Evolutionary conservation across 2,888 invertebrate genomes (phyloP), one percentile per base, ranked within the genome.

Genomic region (Carpatolechia fugitivella): DNA sequence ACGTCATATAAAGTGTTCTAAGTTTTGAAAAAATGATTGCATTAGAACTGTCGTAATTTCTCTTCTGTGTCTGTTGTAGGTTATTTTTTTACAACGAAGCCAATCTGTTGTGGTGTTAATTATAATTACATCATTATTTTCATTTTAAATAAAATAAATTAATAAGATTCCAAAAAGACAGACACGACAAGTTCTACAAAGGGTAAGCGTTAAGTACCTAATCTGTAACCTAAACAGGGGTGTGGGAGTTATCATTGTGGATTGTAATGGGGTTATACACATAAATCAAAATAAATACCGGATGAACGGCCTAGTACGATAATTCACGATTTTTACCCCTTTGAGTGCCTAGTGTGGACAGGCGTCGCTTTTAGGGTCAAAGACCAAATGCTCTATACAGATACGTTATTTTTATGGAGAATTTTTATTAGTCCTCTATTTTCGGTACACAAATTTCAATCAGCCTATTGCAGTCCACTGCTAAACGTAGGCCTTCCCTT

Each of bases 251-350:
- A 65, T 63, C 57, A 54, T 56, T 59, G 56, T 54, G 68, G 67
- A 64, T 65, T 60, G 56, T 58, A 18, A 18, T 69, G 71, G 77
- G 75, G 68, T 73, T 70, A 69, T 68, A 61, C 59, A 64, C 68
- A 78, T 83, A 83, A 86, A 85, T 86, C 82, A 85, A 74, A 72
- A 80, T 78, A 77, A 78, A 72, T 68, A 70, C 69, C 70, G 72
- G 78, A 72, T 73, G 65, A 65, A 65, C 66, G 70, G 69, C 65
- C 62, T 65, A 66, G 64, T 62, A 71, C 63, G 62, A 80, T 85
- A 83, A 85, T 76, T 86, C 78, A 86, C 66, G 78, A 81, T 85
- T 83, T 85, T 84, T 82, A 76, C 78, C 84, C 84, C 80, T 74
- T 66, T 60, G 56, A 29, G 48, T 31, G 48, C 24, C 14, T 29